Percentiles rank a stretch among this genome's conserved stretches.
phyloP scores from a whole-genome alignment of 2,113 vertebrate genomes.

The Pontoporia blainvillei region DNA sequence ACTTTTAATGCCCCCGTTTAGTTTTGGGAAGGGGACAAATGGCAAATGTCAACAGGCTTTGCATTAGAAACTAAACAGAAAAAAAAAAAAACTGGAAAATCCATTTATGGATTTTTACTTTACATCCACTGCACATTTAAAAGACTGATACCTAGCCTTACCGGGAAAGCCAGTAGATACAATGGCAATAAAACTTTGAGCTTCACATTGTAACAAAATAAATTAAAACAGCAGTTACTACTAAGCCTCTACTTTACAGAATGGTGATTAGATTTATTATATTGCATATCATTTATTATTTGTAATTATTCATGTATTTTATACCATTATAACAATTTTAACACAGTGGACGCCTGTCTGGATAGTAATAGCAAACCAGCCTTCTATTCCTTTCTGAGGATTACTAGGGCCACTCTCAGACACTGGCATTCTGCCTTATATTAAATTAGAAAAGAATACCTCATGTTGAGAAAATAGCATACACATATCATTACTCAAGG shows the following conservation, averaged over 20 bases:
- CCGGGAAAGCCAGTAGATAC: background rate
- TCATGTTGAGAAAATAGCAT: background rate
- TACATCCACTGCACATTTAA: background rate
- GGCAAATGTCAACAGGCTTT: too few relatives aligned
- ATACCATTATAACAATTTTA: background rate
- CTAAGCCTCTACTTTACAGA: background rate
- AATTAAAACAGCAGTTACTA: background rate
- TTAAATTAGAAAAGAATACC: conserved; percentile 1
- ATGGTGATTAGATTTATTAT: background rate
- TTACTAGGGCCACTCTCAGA: background rate
- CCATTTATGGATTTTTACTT: background rate
- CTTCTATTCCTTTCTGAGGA: background rate
- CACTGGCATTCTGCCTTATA: background rate
- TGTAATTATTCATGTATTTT: background rate
- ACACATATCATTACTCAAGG: background rate
- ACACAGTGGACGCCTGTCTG: background rate
- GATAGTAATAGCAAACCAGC: background rate
- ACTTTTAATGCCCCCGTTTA: too few relatives aligned
- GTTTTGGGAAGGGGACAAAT: too few relatives aligned
- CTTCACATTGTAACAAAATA: background rate
- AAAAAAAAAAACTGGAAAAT: too few relatives aligned
- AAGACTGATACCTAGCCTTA: background rate
- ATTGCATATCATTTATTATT: background rate
- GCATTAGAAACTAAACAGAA: too few relatives aligned
- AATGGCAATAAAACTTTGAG: background rate